Conservation (phyloP, 2,888 invertebrate genomes). For the Orthosia gracilis region DNA sequence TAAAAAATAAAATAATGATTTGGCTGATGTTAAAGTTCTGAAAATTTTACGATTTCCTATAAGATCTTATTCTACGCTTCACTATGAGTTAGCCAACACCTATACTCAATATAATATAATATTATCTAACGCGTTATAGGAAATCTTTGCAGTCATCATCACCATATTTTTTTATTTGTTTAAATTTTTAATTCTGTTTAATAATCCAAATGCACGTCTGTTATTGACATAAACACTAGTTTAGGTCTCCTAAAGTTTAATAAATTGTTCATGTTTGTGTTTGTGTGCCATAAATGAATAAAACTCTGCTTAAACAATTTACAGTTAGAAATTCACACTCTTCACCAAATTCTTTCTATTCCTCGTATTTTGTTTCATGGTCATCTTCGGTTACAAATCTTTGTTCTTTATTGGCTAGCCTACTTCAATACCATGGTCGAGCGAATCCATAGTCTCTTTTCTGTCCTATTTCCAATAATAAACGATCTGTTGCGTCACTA, state of each 20-base stretch:
- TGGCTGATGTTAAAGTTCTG: not conserved
- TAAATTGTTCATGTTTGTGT: no score
- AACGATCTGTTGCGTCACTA: constrained; percentile 43
- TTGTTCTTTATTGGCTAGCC: constrained; percentile 11
- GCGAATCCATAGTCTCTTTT: constrained; percentile 39
- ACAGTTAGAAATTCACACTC: not conserved
- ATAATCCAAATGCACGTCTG: no score
- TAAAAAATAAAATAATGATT: not conserved
- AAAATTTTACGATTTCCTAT: constrained; percentile 2
- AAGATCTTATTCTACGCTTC: constrained; percentile 7
- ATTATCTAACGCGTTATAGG: not conserved
- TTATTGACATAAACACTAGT: no score
- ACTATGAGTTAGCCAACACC: not conserved
- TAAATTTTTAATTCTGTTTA: no score
- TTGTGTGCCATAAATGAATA: no score
- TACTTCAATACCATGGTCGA: constrained; percentile 44
- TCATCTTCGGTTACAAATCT: constrained; percentile 27
- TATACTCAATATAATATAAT: not conserved
- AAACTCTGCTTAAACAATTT: not conserved
- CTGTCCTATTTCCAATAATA: constrained; percentile 45
- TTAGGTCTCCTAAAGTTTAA: no score
- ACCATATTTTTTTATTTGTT: no score
- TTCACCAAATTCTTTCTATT: not conserved
- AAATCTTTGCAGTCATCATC: not conserved
- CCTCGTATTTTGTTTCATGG: not conserved